Conservation (phyloP, 2,797 vertebrate genomes). For the Thunnus albacares region DNA sequence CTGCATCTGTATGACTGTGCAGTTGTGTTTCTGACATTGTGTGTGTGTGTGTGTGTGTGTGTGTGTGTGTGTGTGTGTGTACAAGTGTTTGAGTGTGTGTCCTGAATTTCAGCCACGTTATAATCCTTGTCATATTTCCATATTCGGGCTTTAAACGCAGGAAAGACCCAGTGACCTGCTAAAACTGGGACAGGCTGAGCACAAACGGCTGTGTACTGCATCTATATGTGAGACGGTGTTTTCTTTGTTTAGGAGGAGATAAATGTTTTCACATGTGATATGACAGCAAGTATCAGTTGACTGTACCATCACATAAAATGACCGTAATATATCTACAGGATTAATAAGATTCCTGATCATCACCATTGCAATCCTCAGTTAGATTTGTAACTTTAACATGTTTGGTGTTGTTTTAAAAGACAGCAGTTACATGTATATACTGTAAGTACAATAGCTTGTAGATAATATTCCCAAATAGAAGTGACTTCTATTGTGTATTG, state of each 20-base stretch:
- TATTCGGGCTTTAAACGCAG: constrained; percentile 59
- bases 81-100: constrained; percentile 2
- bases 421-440: too few relatives aligned
- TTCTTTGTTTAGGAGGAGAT: constrained; percentile 35
- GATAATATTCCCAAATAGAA: too few relatives aligned
- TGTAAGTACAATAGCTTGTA: too few relatives aligned
- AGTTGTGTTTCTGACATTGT: constrained; percentile 6
- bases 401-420: too few relatives aligned
- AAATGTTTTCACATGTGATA: constrained; percentile 15
- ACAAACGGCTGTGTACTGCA: constrained; percentile 3
- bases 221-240: background rate
- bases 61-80: background rate
- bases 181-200: constrained; percentile 62
- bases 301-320: background rate
- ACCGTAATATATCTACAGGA: background rate
- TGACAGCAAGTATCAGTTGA: background rate
- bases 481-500: too few relatives aligned
- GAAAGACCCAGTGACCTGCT: constrained; percentile 73
- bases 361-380: too few relatives aligned
- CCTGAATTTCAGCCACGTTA: constrained; percentile 48
- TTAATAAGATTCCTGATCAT: background rate
- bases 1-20: constrained; percentile 7
- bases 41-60: background rate
- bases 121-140: constrained; percentile 72
- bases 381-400: background rate